These are phyloP conservation scores for Saccostrea echinata DNA, from an alignment of 1,140 invertebrate species.

Conservation along the genomic window DNA sequence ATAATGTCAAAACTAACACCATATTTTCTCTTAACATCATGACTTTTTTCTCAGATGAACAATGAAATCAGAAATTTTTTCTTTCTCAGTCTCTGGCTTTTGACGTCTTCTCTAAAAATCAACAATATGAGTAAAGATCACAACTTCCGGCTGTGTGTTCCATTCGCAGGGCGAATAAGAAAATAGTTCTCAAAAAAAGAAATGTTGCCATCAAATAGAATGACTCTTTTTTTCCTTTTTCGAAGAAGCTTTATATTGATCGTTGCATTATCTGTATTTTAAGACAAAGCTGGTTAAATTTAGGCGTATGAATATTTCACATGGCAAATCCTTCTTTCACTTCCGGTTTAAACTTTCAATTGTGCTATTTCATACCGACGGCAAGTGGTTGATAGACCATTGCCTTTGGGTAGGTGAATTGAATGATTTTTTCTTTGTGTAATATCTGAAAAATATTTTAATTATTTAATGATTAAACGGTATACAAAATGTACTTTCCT, in stretches of 20 bases:
- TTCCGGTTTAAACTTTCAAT: slow-evolving; percentile 34
- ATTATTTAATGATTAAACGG: not conserved
- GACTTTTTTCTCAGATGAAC: not conserved
- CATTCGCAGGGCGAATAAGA: not conserved
- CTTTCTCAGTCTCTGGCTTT: no score
- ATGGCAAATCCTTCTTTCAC: not conserved
- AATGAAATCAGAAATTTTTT: not conserved
- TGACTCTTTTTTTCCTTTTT: no score
- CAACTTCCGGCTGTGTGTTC: not conserved
- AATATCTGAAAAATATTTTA: not conserved
- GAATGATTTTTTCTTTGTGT: not conserved
- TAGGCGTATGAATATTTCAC: not conserved
- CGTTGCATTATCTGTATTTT: no score
- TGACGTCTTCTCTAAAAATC: slow-evolving; percentile 15
- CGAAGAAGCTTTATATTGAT: no score
- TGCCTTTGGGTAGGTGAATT: slow-evolving; percentile 6
- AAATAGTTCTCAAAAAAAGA: not conserved
- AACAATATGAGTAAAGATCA: slow-evolving; percentile 25
- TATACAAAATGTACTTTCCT: not conserved
- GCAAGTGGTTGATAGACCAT: slow-evolving; percentile 30
- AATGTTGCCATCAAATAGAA: not conserved
- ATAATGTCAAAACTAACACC: not conserved
- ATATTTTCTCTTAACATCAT: not conserved
- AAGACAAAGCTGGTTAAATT: not conserved
- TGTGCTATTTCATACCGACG: slow-evolving; percentile 32